Evolutionary conservation across 2,888 invertebrate species (phyloP).

Genomic region (Thera obeliscata): DNA sequence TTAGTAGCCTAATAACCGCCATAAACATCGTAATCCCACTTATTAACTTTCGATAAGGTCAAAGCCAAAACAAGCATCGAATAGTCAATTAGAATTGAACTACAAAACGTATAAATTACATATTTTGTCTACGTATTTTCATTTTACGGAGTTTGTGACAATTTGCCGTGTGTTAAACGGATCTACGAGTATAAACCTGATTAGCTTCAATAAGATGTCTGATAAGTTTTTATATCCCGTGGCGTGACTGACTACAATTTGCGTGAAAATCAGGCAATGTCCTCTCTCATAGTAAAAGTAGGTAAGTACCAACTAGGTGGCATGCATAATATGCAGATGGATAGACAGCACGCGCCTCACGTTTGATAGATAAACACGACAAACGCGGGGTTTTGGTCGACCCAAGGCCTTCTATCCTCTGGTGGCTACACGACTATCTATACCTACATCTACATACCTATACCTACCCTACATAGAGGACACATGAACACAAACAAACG

Average conservation of each 20-base stretch:
- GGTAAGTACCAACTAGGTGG: slow-evolving; percentile 17
- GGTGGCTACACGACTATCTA: slow-evolving; percentile 9
- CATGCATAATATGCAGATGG: slow-evolving; percentile 36
- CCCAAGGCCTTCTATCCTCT: slow-evolving; percentile 20
- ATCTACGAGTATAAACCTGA: slow-evolving; percentile 67
- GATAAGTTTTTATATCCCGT: slow-evolving; percentile 76
- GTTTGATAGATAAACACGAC: slow-evolving; percentile 37
- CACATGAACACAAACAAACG: slow-evolving; percentile 16
- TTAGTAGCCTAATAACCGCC: slow-evolving; percentile 62
- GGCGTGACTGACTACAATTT: slow-evolving; percentile 68
- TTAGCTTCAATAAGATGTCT: slow-evolving; percentile 67
- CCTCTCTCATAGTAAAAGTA: slow-evolving; percentile 35
- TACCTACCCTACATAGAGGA: background rate
- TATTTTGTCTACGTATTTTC: slow-evolving; percentile 41
- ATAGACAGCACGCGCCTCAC: slow-evolving; percentile 36
- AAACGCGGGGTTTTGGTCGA: slow-evolving; percentile 23
- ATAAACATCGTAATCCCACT: slow-evolving; percentile 52
- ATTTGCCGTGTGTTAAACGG: slow-evolving; percentile 65
- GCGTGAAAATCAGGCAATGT: slow-evolving; percentile 57
- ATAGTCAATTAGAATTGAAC: slow-evolving; percentile 38
- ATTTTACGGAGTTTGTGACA: slow-evolving; percentile 52
- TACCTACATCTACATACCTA: background rate
- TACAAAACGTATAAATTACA: slow-evolving; percentile 23
- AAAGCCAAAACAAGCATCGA: slow-evolving; percentile 40
- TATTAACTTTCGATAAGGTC: slow-evolving; percentile 41